Percentiles rank a stretch among this genome's conserved stretches.
These are phyloP conservation scores for Galeopsomyia nigrocyanea DNA, from an alignment of 2,888 invertebrate species.

Conservation along the genomic window DNA sequence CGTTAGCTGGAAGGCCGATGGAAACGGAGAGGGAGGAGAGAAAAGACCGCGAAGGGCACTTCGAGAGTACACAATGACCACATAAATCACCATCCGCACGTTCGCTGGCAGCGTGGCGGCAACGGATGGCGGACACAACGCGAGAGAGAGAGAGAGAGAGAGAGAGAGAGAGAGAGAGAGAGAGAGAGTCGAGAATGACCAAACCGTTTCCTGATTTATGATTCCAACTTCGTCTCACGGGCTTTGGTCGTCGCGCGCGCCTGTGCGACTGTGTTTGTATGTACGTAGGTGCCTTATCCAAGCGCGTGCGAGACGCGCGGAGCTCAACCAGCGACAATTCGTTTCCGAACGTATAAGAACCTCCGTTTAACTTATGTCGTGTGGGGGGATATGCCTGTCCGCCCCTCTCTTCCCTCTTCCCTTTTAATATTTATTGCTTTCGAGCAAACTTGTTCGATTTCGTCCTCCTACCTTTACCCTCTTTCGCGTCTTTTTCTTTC, in stretches of 20 bases:
- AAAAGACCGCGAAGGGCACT: constrained; percentile 36
- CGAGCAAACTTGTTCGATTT: neutral
- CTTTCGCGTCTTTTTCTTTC: no score
- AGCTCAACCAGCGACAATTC: constrained; percentile 11
- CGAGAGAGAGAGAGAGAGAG: no score
- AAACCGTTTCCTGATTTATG: constrained; percentile 58
- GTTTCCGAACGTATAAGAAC: constrained; percentile 16
- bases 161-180: constrained; percentile 42
- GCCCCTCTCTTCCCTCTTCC: neutral
- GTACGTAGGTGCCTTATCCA: neutral
- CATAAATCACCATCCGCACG: constrained; percentile 58
- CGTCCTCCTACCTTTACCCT: neutral
- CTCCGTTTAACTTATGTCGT: constrained; percentile 17
- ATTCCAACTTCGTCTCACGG: constrained; percentile 52
- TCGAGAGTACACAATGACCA: constrained; percentile 54
- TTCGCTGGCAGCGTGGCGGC: no score
- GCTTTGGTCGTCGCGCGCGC: neutral
- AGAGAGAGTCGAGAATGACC: constrained; percentile 53
- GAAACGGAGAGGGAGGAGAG: neutral
- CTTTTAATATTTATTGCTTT: constrained; percentile 17
- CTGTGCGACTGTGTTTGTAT: constrained; percentile 2
- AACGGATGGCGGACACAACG: no score
- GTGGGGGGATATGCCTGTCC: neutral
- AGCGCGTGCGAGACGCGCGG: neutral
- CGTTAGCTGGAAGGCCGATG: no score